Percentiles rank a stretch among this genome's conserved stretches.
Evolutionary conservation across 2,797 vertebrate genomes (phyloP).

Genomic region (Carduelis carduelis): DNA sequence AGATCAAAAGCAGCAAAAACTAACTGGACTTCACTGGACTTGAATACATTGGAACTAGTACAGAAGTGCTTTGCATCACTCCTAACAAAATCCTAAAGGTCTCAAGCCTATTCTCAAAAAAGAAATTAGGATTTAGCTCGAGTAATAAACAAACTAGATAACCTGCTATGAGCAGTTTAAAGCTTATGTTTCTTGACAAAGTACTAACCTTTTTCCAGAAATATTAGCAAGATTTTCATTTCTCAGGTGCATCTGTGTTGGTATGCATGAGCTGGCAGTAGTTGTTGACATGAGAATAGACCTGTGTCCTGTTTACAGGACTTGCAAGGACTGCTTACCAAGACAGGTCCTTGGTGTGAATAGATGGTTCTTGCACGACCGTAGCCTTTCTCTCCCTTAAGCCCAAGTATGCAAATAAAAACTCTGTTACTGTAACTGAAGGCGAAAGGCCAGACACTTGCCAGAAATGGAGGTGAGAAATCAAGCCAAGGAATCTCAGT

Average conservation of each 20-base stretch:
- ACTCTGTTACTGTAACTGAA: not conserved
- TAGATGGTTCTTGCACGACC: not conserved
- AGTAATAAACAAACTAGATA: not conserved
- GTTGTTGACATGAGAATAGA: not conserved
- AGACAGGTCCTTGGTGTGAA: not conserved
- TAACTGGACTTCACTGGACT: not conserved
- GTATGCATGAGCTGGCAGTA: not conserved
- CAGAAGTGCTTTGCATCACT: not conserved
- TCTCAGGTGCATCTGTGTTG: rapidly evolving
- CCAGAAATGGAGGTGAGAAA: not conserved
- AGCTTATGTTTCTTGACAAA: not conserved
- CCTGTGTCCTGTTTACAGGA: not conserved
- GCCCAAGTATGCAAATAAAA: not conserved
- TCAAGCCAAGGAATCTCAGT: not conserved
- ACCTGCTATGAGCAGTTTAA: not conserved
- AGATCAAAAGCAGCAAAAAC: not conserved
- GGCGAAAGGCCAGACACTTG: not conserved
- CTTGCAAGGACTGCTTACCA: not conserved
- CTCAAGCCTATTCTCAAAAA: not conserved
- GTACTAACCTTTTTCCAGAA: not conserved
- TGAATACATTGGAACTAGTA: not conserved
- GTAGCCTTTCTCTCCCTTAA: not conserved
- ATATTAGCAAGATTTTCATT: not conserved
- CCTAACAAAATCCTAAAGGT: not conserved
- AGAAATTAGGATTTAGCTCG: not conserved